phyloP scores from a whole-genome alignment of 2,113 vertebrate genomes.

The Ahaetulla prasina region DNA sequence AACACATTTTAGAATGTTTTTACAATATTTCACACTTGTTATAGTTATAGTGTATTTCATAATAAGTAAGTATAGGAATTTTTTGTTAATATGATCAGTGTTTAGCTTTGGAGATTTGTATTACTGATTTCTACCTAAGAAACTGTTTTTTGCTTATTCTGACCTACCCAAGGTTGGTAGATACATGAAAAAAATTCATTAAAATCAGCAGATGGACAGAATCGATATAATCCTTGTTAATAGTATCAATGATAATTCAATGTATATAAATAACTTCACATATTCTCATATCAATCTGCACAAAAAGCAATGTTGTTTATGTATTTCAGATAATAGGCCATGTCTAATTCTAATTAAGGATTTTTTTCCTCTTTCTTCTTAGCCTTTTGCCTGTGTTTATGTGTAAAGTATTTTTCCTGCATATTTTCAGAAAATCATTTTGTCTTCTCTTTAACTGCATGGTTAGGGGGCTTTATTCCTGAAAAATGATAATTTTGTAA shows the following conservation, averaged over 20 bases:
- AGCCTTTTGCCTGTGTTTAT: background rate
- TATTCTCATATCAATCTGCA: background rate
- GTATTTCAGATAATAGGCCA: background rate
- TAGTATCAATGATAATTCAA: background rate
- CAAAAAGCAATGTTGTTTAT: background rate
- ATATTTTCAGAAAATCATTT: background rate
- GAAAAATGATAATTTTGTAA: background rate
- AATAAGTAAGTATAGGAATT: background rate
- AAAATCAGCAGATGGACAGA: background rate
- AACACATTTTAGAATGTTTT: background rate
- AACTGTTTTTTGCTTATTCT: constrained; percentile 24
- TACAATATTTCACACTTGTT: background rate
- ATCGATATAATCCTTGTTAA: background rate
- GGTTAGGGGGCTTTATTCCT: background rate
- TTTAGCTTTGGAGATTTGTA: background rate
- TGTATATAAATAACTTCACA: background rate
- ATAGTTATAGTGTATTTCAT: background rate
- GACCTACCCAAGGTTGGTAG: background rate
- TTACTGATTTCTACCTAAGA: background rate
- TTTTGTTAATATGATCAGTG: background rate
- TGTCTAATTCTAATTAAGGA: background rate
- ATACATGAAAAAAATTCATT: background rate
- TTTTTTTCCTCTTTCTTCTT: background rate
- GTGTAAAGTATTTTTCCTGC: background rate
- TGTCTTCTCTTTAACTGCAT: background rate